These are phyloP conservation scores for Synanthedon tipuliformis DNA, from an alignment of 2,888 invertebrate species.

Conservation along the genomic window DNA sequence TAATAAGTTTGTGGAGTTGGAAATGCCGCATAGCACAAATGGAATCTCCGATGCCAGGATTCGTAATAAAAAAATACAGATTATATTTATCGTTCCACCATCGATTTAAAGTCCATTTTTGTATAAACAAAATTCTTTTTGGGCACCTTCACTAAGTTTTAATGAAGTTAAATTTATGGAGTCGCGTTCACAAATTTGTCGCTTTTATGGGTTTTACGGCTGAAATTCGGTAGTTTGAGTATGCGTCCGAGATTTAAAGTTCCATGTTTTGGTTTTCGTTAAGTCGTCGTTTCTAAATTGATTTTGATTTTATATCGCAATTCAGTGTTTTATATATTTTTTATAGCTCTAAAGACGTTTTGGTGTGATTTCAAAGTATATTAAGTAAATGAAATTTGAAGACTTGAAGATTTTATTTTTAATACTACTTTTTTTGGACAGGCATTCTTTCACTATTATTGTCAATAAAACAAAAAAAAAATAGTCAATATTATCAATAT, in stretches of 20 bases:
- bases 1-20: constrained; percentile 29
- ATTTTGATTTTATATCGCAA: not conserved
- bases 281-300: not conserved
- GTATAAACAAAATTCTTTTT: constrained; percentile 28
- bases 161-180: constrained; percentile 58
- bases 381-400: too few species aligned
- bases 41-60: constrained; percentile 31
- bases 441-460: too few species aligned
- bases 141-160: constrained; percentile 36
- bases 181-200: constrained; percentile 46
- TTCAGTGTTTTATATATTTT: not conserved
- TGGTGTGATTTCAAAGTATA: too few species aligned
- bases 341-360: not conserved
- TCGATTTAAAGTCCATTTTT: constrained; percentile 36
- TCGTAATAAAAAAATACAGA: constrained; percentile 26
- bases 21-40: constrained; percentile 33
- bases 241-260: constrained; percentile 17
- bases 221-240: constrained; percentile 33
- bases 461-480: too few species aligned
- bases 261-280: not conserved
- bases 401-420: too few species aligned
- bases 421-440: too few species aligned
- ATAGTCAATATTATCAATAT: too few species aligned
- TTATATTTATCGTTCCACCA: constrained; percentile 19
- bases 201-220: constrained; percentile 42